A percentile compares a stretch with the other conserved stretches of the same genome.
These are phyloP conservation scores for Bombus sylvicola DNA, from an alignment of 1,140 invertebrate genomes.

Conservation along the genomic window DNA sequence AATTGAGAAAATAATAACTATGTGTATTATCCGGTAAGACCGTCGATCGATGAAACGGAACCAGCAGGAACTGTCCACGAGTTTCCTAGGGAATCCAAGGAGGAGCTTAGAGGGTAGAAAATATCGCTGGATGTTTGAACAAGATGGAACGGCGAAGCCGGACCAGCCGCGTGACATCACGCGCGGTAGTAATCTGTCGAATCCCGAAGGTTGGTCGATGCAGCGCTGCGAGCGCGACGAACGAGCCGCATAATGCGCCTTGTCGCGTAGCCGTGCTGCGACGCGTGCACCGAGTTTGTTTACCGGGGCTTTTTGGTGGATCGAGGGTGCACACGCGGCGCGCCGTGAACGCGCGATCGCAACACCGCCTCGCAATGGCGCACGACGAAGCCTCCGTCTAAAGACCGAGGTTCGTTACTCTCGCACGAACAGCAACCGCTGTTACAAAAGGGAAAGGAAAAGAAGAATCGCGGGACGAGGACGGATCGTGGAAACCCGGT, in stretches of 20 bases:
- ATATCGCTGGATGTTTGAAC: neutral
- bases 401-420: slow-evolving; percentile 58
- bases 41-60: neutral
- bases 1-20: slow-evolving; percentile 52
- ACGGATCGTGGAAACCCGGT: slow-evolving; percentile 14
- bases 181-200: slow-evolving; percentile 29
- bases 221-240: neutral
- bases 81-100: neutral
- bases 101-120: neutral
- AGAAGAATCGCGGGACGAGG: neutral
- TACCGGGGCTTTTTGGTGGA: slow-evolving; percentile 18
- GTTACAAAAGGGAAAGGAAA: neutral
- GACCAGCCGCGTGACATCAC: slow-evolving; percentile 23
- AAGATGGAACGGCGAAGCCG: slow-evolving; percentile 14
- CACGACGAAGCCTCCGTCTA: neutral
- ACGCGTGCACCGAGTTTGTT: slow-evolving; percentile 29
- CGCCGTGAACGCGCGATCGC: neutral
- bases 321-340: neutral
- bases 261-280: neutral
- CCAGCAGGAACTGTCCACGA: neutral
- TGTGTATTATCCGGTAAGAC: too few relatives aligned
- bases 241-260: slow-evolving; percentile 12
- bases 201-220: slow-evolving; percentile 13
- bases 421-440: slow-evolving; percentile 11
- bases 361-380: too few relatives aligned